A percentile compares a stretch with the other conserved stretches of the same genome.
Conservation (phyloP, 2,113 vertebrate species). For the Circaetus cinerascens region DNA sequence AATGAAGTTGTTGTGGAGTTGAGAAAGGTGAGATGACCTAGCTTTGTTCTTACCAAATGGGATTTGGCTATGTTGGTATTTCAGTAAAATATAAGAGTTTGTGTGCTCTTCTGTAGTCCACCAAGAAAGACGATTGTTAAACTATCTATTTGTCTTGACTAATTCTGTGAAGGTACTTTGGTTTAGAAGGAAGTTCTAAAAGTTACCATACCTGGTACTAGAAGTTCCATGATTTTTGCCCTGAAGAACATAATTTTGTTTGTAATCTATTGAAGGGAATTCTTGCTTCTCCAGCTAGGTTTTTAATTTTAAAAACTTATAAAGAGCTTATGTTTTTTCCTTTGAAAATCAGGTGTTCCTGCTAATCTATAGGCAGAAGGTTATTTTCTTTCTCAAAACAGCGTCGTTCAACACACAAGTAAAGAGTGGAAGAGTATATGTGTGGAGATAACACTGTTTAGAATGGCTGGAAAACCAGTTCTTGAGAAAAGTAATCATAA, state of each 20-base stretch:
- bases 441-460: background rate
- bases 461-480: background rate
- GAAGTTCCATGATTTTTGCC: background rate
- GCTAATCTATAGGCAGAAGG: background rate
- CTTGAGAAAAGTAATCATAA: background rate
- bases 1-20: constrained; percentile 98
- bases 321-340: background rate
- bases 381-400: background rate
- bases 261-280: background rate
- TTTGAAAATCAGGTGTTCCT: background rate
- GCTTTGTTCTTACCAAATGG: background rate
- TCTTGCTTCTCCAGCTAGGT: background rate
- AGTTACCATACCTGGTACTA: background rate
- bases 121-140: background rate
- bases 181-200: background rate
- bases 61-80: background rate
- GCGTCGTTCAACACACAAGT: background rate
- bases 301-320: background rate
- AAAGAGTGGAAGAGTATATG: background rate
- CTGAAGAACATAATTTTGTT: background rate
- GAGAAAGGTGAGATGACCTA: constrained; percentile 85
- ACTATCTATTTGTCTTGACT: background rate
- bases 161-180: background rate
- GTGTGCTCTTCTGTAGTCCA: background rate
- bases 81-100: background rate